These are phyloP conservation scores for Parazoanthus atlanticus DNA, from an alignment of 92 coral and sea anemone species.

Conservation along the genomic window DNA sequence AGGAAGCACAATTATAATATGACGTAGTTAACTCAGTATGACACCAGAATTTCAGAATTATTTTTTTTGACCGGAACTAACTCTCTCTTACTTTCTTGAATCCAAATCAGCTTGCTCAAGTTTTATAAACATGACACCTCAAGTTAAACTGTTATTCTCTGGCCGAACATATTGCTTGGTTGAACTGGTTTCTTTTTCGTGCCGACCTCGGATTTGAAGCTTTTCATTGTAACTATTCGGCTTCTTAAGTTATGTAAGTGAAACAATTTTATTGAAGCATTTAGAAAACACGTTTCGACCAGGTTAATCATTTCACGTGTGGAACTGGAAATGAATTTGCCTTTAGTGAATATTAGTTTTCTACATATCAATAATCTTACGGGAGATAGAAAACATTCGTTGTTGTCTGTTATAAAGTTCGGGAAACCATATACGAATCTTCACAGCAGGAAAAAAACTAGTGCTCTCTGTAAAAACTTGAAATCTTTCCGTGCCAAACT, in stretches of 20 bases:
- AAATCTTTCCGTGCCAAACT: not conserved
- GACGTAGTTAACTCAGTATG: not conserved
- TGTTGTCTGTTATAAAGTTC: too few relatives aligned
- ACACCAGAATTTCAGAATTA: not conserved
- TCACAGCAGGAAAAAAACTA: not conserved
- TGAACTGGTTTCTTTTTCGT: not conserved
- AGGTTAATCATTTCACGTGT: too few relatives aligned
- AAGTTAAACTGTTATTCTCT: not conserved
- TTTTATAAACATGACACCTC: not conserved
- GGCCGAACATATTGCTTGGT: not conserved
- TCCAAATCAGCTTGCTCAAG: not conserved
- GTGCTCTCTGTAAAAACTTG: not conserved
- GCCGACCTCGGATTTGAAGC: not conserved
- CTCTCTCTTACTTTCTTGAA: not conserved
- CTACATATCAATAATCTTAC: not conserved
- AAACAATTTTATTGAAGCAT: not conserved
- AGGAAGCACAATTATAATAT: not conserved
- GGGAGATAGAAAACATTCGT: too few relatives aligned
- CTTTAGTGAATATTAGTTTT: too few relatives aligned
- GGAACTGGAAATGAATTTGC: too few relatives aligned
- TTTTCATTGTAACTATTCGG: not conserved
- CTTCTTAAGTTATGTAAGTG: not conserved
- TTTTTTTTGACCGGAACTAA: not conserved
- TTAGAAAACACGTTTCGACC: too few relatives aligned
- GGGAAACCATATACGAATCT: too few relatives aligned